Evolutionary conservation across 2,113 vertebrate genomes (phyloP).

Genomic region (Pollimyrus isidori): DNA sequence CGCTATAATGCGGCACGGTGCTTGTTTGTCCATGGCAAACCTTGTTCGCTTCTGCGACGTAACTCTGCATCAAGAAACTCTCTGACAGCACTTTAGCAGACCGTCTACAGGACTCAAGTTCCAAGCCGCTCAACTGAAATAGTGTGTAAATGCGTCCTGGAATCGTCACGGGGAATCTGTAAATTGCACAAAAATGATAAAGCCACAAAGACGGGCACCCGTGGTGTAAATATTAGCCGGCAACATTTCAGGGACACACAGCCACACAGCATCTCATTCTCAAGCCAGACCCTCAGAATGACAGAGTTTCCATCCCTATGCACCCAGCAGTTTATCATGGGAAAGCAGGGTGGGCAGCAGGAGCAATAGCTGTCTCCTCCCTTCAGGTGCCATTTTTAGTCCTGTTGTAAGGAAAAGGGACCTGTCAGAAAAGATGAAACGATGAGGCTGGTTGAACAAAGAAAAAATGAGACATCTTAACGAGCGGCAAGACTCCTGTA

Average conservation of each 20-base stretch:
- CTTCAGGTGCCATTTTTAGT: background rate
- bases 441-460: background rate
- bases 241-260: constrained; percentile 64
- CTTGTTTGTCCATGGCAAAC: background rate
- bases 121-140: background rate
- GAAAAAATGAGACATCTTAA: background rate
- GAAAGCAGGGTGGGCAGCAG: background rate
- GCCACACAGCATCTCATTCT: background rate
- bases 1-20: background rate
- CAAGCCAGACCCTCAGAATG: constrained; percentile 40
- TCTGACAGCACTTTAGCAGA: background rate
- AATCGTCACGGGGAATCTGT: constrained; percentile 24
- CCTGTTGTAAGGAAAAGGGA: background rate
- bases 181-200: constrained; percentile 51
- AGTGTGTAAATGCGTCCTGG: background rate
- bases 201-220: constrained; percentile 58
- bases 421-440: background rate
- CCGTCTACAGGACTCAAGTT: background rate
- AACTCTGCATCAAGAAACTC: background rate
- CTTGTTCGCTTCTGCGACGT: background rate
- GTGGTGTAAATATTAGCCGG: constrained; percentile 67
- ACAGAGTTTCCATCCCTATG: background rate
- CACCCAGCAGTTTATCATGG: background rate
- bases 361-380: background rate
- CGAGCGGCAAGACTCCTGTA: background rate